Evolutionary conservation across 1,140 invertebrate genomes (phyloP).

Genomic region (Scaptomyza montana): DNA sequence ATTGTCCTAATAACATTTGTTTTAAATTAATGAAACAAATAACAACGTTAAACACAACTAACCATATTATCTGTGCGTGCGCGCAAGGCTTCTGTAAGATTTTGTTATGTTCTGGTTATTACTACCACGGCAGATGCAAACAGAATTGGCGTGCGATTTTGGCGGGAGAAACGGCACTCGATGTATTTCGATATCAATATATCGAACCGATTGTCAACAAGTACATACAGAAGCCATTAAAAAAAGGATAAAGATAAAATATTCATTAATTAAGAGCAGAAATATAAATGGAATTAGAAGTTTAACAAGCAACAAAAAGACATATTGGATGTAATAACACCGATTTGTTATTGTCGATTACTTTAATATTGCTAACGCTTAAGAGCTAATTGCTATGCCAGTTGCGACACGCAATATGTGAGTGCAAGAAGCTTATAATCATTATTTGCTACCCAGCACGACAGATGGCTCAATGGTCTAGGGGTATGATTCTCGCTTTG

Average conservation of each 20-base stretch:
- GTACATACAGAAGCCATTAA: neutral
- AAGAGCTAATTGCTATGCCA: slow-evolving; percentile 15
- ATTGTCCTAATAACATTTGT: slow-evolving; percentile 53
- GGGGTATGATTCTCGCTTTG: slow-evolving; percentile 96
- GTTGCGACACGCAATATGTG: too few relatives aligned
- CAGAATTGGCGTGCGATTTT: slow-evolving; percentile 30
- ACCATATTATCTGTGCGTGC: slow-evolving; percentile 23
- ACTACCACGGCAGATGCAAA: slow-evolving; percentile 9
- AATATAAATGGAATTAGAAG: too few relatives aligned
- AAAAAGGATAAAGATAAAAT: too few relatives aligned
- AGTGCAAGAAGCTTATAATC: neutral
- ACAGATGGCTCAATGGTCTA: slow-evolving; percentile 91
- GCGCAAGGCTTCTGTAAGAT: neutral
- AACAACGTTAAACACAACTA: neutral
- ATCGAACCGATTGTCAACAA: neutral
- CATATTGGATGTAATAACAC: neutral
- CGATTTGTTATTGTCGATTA: neutral
- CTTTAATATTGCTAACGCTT: neutral
- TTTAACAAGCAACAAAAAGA: too few relatives aligned
- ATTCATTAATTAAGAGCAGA: too few relatives aligned
- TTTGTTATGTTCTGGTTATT: slow-evolving; percentile 25
- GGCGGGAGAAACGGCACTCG: slow-evolving; percentile 20
- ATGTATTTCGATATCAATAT: slow-evolving; percentile 5
- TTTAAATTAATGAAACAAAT: neutral
- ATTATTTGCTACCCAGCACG: fast-evolving